Conservation (phyloP, 2,113 vertebrate genomes). For the Saguinus imperator region DNA sequence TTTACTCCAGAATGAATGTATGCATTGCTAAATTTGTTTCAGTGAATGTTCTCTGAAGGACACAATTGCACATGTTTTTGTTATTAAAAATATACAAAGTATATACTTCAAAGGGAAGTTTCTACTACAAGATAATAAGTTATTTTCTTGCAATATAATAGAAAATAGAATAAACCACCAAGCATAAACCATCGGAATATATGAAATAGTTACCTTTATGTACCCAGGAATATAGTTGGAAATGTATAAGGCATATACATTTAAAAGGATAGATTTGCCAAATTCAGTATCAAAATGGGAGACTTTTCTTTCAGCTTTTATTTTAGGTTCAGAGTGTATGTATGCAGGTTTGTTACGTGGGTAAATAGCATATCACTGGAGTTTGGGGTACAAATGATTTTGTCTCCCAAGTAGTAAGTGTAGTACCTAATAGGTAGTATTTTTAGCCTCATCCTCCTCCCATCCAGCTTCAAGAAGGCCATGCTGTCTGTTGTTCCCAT, state of each 20-base stretch:
- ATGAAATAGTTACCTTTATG: neutral
- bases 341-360: too few species aligned
- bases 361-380: too few species aligned
- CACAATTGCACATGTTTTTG: neutral
- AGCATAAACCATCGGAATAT: neutral
- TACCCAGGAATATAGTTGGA: neutral
- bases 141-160: neutral
- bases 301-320: neutral
- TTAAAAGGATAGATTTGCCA: neutral
- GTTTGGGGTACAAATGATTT: too few species aligned
- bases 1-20: too few species aligned
- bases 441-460: too few species aligned
- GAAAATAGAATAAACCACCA: neutral
- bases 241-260: neutral
- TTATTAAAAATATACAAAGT: neutral
- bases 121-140: neutral
- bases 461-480: too few species aligned
- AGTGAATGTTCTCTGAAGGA: neutral
- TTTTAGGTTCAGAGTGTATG: too few species aligned
- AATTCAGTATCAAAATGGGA: neutral
- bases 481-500: too few species aligned
- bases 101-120: neutral
- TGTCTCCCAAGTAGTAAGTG: too few species aligned
- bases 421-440: too few species aligned
- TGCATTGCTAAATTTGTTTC: neutral